These are phyloP conservation scores for Lasioglossum villosulum DNA, from an alignment of 2,888 invertebrate species.

Conservation along the genomic window DNA sequence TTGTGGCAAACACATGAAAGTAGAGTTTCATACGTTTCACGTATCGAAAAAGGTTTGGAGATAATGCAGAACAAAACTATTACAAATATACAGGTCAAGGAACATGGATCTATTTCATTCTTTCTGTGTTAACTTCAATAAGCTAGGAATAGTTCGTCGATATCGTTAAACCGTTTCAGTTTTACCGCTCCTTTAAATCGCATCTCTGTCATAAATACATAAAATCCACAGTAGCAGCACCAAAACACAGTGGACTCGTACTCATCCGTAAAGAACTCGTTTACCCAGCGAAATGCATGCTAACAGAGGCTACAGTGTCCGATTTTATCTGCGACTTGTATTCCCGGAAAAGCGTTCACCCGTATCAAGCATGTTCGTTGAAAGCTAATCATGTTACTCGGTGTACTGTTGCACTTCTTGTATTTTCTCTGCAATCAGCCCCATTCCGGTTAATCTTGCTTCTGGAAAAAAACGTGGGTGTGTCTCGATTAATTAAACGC, in stretches of 20 bases:
- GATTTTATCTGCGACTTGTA: background rate
- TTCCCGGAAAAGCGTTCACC: background rate
- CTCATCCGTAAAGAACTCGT: no score
- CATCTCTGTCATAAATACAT: no score
- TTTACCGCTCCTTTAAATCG: no score
- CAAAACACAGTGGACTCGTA: no score
- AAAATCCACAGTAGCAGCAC: no score
- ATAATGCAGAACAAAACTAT: background rate
- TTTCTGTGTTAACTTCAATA: no score
- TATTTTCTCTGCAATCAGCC: background rate
- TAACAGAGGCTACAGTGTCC: background rate
- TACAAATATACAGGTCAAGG: background rate
- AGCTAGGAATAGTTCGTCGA: no score
- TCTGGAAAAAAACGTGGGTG: background rate
- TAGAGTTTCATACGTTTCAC: background rate
- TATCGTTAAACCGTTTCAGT: no score
- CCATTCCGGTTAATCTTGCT: background rate
- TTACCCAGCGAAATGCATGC: no score
- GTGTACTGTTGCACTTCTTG: background rate
- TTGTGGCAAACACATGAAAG: background rate
- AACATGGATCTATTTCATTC: no score
- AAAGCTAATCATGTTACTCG: background rate
- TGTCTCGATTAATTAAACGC: conserved; percentile 38
- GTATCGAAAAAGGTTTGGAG: background rate
- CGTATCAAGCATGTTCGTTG: background rate